Evolutionary conservation across 2,888 invertebrate genomes (phyloP), one percentile per base, ranked within the genome.

Genomic region (Chloroclysta siterata): DNA sequence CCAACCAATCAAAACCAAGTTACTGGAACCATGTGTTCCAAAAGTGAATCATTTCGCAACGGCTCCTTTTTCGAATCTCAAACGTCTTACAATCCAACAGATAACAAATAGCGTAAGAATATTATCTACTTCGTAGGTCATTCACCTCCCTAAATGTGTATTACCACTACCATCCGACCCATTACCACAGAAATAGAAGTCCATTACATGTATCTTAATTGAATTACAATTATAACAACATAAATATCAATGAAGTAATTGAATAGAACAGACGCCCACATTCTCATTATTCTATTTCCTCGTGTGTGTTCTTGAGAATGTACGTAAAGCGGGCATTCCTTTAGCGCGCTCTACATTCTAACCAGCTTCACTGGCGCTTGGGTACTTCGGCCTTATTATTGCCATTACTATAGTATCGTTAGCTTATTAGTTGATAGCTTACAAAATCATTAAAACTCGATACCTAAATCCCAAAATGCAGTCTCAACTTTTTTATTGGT

Each of bases 191-290:
- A 15, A 57, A 13, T 50, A 44, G 15, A 61, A 56, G 46, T 22
- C 14, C 54, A 50, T 50, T 54, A 53, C 64, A 68, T 72, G 65
- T 69, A 70, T 79, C 79, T 75, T 83, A 84, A 89, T 85, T 84
- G 83, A 82, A 84, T 82, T 80, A 75, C 80, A 83, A 85, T 86
- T 86, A 85, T 79, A 79, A 76, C 70, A 66, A 78, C 85, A 86
- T 89, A 88, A 89, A 89, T 90, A 89, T 80, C 88, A 88, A 86
- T 90, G 79, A 82, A 75, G 69, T 74, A 81, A 85, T 82, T 83
- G 79, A 78, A 78, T 73, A 72, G 72, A 82, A 77, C 82, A 77
- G 78, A 79, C 85, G 78, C 83, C 82, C 82, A 81, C 82, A 60
- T 52, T 62, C 61, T 66, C 64, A 63, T 63, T 64, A 63, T 48